Conservation (phyloP, 2,888 invertebrate species). For the Sarcophaga caerulescens region DNA sequence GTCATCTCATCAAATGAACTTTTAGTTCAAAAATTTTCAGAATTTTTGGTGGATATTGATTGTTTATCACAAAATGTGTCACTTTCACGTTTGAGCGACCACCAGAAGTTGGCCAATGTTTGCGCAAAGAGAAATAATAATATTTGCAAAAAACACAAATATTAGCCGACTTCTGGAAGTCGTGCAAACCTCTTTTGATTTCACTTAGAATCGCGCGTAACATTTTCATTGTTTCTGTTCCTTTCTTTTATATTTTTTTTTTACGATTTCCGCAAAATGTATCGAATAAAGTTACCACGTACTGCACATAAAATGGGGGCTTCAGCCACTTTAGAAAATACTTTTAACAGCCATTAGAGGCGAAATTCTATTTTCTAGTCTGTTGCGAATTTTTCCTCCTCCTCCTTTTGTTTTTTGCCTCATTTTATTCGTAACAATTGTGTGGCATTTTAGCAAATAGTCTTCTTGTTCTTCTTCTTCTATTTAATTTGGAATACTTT, state of each 20-base stretch:
- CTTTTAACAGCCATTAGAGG: background rate
- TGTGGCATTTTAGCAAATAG: constrained; percentile 10
- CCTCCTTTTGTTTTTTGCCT: too few relatives aligned
- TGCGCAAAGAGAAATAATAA: too few relatives aligned
- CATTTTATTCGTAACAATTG: constrained; percentile 14
- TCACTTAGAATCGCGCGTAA: too few relatives aligned
- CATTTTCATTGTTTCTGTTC: background rate
- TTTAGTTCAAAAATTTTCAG: too few relatives aligned
- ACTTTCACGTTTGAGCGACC: too few relatives aligned
- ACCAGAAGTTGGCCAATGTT: too few relatives aligned
- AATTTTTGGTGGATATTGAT: too few relatives aligned
- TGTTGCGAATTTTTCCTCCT: background rate
- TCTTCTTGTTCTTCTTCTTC: background rate
- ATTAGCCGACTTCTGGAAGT: too few relatives aligned
- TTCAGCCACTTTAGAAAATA: constrained; percentile 1
- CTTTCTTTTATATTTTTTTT: background rate
- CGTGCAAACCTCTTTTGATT: too few relatives aligned
- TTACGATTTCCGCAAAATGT: constrained; percentile 1
- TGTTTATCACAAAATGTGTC: too few relatives aligned
- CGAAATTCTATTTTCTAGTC: background rate
- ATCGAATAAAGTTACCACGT: background rate
- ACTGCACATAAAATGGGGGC: background rate
- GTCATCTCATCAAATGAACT: too few relatives aligned
- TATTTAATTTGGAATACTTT: background rate
- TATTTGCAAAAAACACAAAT: too few relatives aligned